Evolutionary conservation across 2,113 vertebrate genomes (phyloP).

Genomic region (Eleginops maclovinus): DNA sequence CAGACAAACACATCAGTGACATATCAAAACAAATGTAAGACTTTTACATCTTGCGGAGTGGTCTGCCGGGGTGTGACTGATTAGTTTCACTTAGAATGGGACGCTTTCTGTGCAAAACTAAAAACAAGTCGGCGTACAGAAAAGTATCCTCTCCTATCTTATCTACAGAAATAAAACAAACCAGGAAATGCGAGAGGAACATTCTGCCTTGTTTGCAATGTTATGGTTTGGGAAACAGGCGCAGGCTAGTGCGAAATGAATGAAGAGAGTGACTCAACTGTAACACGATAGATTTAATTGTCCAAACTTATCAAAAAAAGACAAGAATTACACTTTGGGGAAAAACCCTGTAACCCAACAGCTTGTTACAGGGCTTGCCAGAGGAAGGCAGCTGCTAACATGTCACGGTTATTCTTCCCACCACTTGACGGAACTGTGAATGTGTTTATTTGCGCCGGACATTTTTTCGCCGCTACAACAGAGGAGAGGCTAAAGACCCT

Average conservation of each 20-base stretch:
- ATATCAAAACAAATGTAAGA: slow-evolving; percentile 18
- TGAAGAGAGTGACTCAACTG: slow-evolving; percentile 38
- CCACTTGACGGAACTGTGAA: slow-evolving; percentile 53
- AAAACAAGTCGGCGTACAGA: background rate
- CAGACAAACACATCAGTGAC: slow-evolving; percentile 36
- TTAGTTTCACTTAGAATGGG: background rate
- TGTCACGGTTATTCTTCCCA: slow-evolving; percentile 53
- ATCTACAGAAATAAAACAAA: slow-evolving; percentile 10
- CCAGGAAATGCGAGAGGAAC: slow-evolving; percentile 22
- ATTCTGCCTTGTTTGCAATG: slow-evolving; percentile 20
- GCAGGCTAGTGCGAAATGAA: slow-evolving; percentile 35
- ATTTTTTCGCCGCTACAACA: slow-evolving; percentile 49
- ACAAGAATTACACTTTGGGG: slow-evolving; percentile 60
- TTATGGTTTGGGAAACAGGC: slow-evolving; percentile 46
- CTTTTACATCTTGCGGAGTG: background rate
- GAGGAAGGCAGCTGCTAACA: slow-evolving; percentile 71
- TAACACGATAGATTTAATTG: slow-evolving; percentile 66
- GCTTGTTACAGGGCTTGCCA: slow-evolving; percentile 47
- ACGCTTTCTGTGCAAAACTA: background rate
- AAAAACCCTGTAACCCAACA: slow-evolving; percentile 72
- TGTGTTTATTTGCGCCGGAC: slow-evolving; percentile 59
- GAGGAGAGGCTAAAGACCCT: slow-evolving; percentile 50
- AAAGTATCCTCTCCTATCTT: background rate
- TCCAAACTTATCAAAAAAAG: slow-evolving; percentile 60
- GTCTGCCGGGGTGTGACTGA: slow-evolving; percentile 10